Evolutionary conservation across 2,888 invertebrate genomes (phyloP), one percentile per base, ranked within the genome.

Genomic region (Carpatolechia fugitivella): DNA sequence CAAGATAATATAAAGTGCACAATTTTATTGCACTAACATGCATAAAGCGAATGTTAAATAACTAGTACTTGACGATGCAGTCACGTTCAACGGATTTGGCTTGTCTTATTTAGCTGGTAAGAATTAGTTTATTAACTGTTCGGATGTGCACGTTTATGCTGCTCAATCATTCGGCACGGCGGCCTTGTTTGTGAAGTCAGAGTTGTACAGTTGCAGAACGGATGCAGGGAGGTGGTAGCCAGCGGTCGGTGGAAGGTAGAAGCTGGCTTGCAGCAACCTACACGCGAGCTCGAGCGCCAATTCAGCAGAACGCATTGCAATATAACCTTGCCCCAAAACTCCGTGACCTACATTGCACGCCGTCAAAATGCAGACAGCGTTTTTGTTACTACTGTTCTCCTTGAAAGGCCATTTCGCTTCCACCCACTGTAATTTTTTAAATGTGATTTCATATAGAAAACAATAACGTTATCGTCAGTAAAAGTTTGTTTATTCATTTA

Each of bases 301-400:
- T 44, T 40, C 40, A 57, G 60, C 60, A 61, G 54, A 58, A 52
- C 52, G 53, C 59, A 68, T 71, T 80, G 82, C 83, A 82, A 78
- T 65, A 59, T 79, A 86, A 86, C 89, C 89, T 90, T 89, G 89
- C 82, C 78, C 87, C 82, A 78, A 86, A 85, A 88, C 76, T 82
- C 81, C 79, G 70, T 85, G 88, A 88, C 89, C 88, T 76, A 89
- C 86, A 86, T 89, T 83, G 69, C 72, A 72, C 70, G 75, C 78
- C 41, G 75, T 75, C 80, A 82, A 85, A 87, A 85, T 84, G 83
- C 82, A 85, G 74, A 69, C 72, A 80, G 63, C 74, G 78, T 81
- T 85, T 84, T 86, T 85, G 83, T 76, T 75, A 65, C 69, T 60
- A 65, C 61, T 65, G 70, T 72, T 78, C 69, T 75, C 78, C 74